Base-by-base conservation (phyloP, 2,113 vertebrate species). In the Notarius quadriscutis region DNA sequence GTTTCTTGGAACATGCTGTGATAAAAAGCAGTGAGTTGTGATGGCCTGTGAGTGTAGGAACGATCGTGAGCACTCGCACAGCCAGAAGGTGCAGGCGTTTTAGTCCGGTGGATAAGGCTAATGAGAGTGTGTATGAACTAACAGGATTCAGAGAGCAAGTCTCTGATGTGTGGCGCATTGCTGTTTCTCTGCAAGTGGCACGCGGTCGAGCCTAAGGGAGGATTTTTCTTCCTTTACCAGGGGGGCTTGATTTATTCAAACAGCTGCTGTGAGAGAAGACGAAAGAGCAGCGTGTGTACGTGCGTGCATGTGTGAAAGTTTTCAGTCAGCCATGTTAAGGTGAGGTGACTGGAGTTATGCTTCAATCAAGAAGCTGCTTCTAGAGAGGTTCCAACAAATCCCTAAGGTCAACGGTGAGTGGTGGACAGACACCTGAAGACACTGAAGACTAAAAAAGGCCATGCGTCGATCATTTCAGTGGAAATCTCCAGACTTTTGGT, bases 101-200 rank as follows among this genome's bases (percentile, higher is more conserved):
- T 18, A 84, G 25, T 71, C 48, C n/a, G 27, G 60, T 15, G 81
- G 60, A 17, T 83, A 50, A 65, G 82, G 63, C 65, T 7, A 55
- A 18, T 11, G 65, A 84, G 50, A n/a, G 62, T 67, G 81, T 50
- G 12, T 50, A 27, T 30, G 81, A 12, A 30, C 15, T 71, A 27
- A 71, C 15, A 67, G 41, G 82, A 30, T 69, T 30, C 25, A 25
- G 30, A 58, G 27, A 57, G 79, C 55, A 65, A 65, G 63, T 27
- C 50, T 84, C 63, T 71, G 50, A 69, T 71, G 48, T 84, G 25
- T 84, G n/a, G 17, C 22, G 50, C 48, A 84, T 25, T 83, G 63
- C 60, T 83, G 81, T n/a, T 62, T n/a, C 81, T 65, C 41, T 50
- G 41, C 22, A 65, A 67, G 81, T 83, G 62, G 34, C 22, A 83